A percentile compares a stretch with the other conserved stretches of the same genome.
Evolutionary conservation across 2,888 invertebrate species (phyloP).

Genomic region (Lasioglossum leucozonium): DNA sequence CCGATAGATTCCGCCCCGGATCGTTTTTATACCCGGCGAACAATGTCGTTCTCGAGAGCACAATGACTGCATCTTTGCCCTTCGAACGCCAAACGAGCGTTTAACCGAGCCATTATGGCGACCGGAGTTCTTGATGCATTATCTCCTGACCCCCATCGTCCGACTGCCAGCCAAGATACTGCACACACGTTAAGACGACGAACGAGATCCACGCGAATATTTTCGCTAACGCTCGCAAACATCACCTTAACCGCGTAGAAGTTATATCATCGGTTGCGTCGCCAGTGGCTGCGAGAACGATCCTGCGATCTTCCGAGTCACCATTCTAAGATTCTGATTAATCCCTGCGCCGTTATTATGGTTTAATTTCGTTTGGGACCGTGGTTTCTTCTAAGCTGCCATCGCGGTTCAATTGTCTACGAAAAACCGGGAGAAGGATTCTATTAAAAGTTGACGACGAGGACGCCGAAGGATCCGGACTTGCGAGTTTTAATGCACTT

Average conservation of each 20-base stretch:
- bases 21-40: conserved; percentile 18
- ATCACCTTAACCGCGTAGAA: neutral
- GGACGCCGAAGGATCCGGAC: conserved; percentile 70
- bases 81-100: neutral
- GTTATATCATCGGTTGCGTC: too few species aligned
- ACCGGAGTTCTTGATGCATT: neutral
- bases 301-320: too few species aligned
- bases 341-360: conserved; percentile 27
- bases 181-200: too few species aligned
- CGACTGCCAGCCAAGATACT: neutral
- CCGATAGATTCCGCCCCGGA: conserved; percentile 16
- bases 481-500: conserved; percentile 80
- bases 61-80: conserved; percentile 1
- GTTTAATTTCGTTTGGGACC: neutral
- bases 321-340: neutral
- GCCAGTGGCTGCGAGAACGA: too few species aligned
- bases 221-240: neutral
- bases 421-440: conserved; percentile 74
- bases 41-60: neutral
- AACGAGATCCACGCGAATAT: neutral
- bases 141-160: neutral
- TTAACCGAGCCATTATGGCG: neutral
- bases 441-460: conserved; percentile 81
- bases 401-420: conserved; percentile 76
- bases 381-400: conserved; percentile 51